These are phyloP conservation scores for Drosophila bocki DNA, from an alignment of 1,140 invertebrate genomes.

Conservation along the genomic window DNA sequence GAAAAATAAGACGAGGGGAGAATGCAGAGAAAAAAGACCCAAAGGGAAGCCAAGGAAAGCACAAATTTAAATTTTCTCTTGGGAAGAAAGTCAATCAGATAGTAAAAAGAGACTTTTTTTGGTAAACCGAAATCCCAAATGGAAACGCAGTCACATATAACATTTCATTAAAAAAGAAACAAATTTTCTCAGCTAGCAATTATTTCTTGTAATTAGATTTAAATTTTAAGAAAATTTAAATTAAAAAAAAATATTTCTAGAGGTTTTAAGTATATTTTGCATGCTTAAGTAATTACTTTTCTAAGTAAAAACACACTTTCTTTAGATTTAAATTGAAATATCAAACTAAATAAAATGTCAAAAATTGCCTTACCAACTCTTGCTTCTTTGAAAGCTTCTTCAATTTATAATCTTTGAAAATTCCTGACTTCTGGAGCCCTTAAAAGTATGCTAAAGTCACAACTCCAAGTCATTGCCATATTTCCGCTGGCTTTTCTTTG, in stretches of 20 bases:
- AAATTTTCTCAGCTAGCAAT: not conserved
- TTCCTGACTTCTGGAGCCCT: not conserved
- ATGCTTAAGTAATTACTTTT: no score
- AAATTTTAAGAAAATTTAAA: no score
- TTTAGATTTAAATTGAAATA: no score
- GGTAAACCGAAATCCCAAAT: conserved; percentile 22
- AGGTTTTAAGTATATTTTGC: not conserved
- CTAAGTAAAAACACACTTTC: no score
- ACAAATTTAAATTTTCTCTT: conserved; percentile 49
- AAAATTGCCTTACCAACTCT: not conserved
- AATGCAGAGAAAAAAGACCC: not conserved
- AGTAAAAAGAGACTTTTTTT: conserved; percentile 10
- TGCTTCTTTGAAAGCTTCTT: not conserved
- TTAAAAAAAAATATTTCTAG: no score
- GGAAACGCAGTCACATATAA: conserved; percentile 1
- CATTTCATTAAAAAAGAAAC: conserved; percentile 10
- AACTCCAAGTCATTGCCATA: conserved; percentile 11
- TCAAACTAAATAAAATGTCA: not conserved
- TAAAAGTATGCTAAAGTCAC: conserved; percentile 37
- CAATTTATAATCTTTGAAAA: not conserved
- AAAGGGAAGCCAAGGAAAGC: conserved; percentile 1
- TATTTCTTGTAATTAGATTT: not conserved
- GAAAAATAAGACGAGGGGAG: not conserved
- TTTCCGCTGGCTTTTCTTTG: conserved; percentile 8
- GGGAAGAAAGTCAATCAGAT: conserved; percentile 42